Evolutionary conservation across 2,113 vertebrate species (phyloP), one percentile per base, ranked within the genome.

Genomic region (Psephotus haematonotus): DNA sequence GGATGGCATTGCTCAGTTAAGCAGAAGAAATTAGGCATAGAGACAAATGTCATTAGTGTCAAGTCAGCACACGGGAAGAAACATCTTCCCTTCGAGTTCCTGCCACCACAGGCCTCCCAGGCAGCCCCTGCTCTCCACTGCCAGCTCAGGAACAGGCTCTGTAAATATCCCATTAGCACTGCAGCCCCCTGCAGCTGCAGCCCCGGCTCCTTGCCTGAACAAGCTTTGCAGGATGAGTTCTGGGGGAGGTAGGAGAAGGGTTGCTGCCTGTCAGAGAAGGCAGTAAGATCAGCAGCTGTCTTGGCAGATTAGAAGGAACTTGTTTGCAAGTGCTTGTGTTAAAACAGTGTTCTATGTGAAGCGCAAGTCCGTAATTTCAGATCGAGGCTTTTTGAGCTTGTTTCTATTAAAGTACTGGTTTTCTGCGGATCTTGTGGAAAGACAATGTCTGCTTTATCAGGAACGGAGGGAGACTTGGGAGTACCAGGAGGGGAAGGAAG

Each of bases 121-220:
- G 47, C 91, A 93, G 81, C 33, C 44, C 74, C 74, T 35, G 81
- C 20, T 94, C 44, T 60, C 25, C 37, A 33, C 70, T 49, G 75
- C 71, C 83, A 88, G 85, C 71, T 77, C 67, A 8, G 2, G 2
- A 83, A 78, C 31, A 82, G 31, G 57, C 70, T 88, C 82, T 50
- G 57, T 37, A 77, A 67, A 53, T 33, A 35, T 27, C 35, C 69
- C 77, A 43, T 69, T 9, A 92, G 55, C 50, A 41, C 0, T 60
- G 62, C 65, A 95, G 90, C 67, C 79, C 94, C 94, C 78, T 68
- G 80, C 95, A 96, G 96, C 93, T 93, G 93, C 86, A 88, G 72
- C 43, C 39, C 76, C 72, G 93, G 95, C 83, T 83, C 62, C 52
- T 46, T 92, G 95, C 88, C 92, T 60, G 86, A 91, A 79, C 86